Percentiles rank a stretch among this genome's conserved stretches.
These are phyloP conservation scores for Cariama cristata DNA, from an alignment of 2,113 vertebrate species.

Conservation along the genomic window DNA sequence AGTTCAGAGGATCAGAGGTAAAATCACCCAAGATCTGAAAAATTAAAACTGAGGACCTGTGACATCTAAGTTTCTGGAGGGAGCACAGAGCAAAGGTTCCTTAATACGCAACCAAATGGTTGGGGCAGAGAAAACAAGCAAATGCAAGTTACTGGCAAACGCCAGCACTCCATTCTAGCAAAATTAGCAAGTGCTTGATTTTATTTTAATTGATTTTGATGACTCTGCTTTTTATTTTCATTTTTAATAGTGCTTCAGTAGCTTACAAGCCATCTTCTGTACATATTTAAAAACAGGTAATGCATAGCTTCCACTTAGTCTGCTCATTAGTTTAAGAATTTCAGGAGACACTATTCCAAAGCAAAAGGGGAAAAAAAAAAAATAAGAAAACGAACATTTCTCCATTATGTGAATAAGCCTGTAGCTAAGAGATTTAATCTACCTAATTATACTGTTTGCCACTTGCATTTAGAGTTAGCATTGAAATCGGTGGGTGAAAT, in stretches of 20 bases:
- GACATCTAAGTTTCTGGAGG: not conserved
- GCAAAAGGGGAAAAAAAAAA: not conserved
- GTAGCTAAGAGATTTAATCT: slow-evolving; percentile 25
- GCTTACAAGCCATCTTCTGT: not conserved
- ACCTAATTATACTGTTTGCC: not conserved
- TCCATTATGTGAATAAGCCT: not conserved
- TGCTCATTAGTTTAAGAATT: not conserved
- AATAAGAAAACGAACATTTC: not conserved
- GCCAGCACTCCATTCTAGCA: not conserved
- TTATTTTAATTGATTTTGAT: not conserved
- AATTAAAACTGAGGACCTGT: not conserved
- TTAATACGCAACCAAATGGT: not conserved
- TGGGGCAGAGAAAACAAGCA: not conserved
- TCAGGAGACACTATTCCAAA: not conserved
- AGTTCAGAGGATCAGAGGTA: not conserved
- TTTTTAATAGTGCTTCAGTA: not conserved
- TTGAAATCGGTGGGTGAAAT: slow-evolving; percentile 9
- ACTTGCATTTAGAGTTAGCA: slow-evolving; percentile 2
- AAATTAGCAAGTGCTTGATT: not conserved
- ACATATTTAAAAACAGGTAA: not conserved
- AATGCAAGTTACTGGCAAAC: not conserved
- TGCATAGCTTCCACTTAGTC: not conserved
- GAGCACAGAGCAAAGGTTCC: not conserved
- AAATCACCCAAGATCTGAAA: not conserved
- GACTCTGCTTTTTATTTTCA: not conserved